These are phyloP conservation scores for Eupsilia transversa DNA, from an alignment of 2,888 invertebrate genomes.

Conservation along the genomic window DNA sequence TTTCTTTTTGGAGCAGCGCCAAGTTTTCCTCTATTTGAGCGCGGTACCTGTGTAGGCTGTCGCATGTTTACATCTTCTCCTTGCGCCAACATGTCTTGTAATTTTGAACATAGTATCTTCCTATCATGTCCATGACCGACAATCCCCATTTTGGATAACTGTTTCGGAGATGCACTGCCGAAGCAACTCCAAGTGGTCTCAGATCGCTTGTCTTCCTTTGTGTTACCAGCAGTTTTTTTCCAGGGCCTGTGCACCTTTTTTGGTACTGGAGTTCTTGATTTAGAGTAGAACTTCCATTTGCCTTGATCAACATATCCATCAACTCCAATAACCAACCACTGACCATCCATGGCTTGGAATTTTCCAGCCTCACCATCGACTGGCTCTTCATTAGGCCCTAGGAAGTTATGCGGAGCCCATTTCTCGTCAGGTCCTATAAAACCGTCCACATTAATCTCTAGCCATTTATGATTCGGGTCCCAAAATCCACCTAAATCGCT, in stretches of 20 bases:
- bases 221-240: slow-evolving; percentile 62
- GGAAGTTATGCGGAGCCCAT: slow-evolving; percentile 83
- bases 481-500: slow-evolving; percentile 88
- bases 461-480: slow-evolving; percentile 83
- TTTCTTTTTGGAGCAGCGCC: slow-evolving; percentile 36
- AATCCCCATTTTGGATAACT: slow-evolving; percentile 84
- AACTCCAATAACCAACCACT: slow-evolving; percentile 82
- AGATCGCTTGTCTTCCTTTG: slow-evolving; percentile 69
- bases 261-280: slow-evolving; percentile 49
- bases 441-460: slow-evolving; percentile 85
- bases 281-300: slow-evolving; percentile 81
- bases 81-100: slow-evolving; percentile 77
- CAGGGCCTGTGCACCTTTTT: slow-evolving; percentile 39
- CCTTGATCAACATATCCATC: slow-evolving; percentile 84
- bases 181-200: slow-evolving; percentile 85
- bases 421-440: slow-evolving; percentile 82
- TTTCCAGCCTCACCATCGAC: slow-evolving; percentile 82
- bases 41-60: slow-evolving; percentile 72
- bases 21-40: slow-evolving; percentile 48
- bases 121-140: slow-evolving; percentile 85
- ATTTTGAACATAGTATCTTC: slow-evolving; percentile 76
- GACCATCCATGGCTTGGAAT: slow-evolving; percentile 78
- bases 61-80: slow-evolving; percentile 81
- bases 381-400: slow-evolving; percentile 81
- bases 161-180: slow-evolving; percentile 79